A percentile compares a stretch with the other conserved stretches of the same genome.
Conservation (phyloP, 2,113 vertebrate genomes). For the Epinephelus lanceolatus region DNA sequence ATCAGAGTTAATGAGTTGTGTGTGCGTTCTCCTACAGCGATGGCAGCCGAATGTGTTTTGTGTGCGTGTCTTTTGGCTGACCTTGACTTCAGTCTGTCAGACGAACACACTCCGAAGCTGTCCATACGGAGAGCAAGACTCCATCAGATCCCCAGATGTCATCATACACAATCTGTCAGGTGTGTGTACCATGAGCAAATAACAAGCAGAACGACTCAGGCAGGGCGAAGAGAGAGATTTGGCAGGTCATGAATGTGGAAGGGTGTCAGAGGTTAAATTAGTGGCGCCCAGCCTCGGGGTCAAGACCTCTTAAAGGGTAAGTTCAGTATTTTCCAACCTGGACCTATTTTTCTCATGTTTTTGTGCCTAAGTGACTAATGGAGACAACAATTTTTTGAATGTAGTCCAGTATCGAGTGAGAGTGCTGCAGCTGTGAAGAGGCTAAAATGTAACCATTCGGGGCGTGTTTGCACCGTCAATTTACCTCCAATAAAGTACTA, state of each 20-base stretch:
- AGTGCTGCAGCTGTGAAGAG: too few species aligned
- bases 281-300: too few species aligned
- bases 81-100: conserved; percentile 75
- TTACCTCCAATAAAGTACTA: too few species aligned
- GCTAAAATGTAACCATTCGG: too few species aligned
- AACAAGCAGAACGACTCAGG: conserved; percentile 40
- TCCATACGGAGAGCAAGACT: conserved; percentile 65
- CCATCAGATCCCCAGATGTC: conserved; percentile 74
- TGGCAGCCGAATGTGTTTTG: conserved; percentile 44
- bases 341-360: too few species aligned
- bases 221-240: conserved; percentile 27
- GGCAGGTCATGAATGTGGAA: conserved; percentile 11
- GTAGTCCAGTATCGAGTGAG: too few species aligned
- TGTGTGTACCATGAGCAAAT: conserved; percentile 58
- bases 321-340: too few species aligned
- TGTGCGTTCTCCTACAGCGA: conserved; percentile 45
- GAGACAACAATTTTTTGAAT: too few species aligned
- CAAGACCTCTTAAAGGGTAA: too few species aligned
- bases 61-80: conserved; percentile 64
- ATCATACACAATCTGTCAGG: conserved; percentile 63
- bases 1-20: conserved; percentile 77
- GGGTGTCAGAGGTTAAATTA: conserved; percentile 46
- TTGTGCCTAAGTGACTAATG: too few species aligned
- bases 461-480: too few species aligned
- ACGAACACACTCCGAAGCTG: conserved; percentile 38